Evolutionary conservation across 2,888 invertebrate species (phyloP), one percentile per base, ranked within the genome.

Genomic region (Meliscaeva auricollis): DNA sequence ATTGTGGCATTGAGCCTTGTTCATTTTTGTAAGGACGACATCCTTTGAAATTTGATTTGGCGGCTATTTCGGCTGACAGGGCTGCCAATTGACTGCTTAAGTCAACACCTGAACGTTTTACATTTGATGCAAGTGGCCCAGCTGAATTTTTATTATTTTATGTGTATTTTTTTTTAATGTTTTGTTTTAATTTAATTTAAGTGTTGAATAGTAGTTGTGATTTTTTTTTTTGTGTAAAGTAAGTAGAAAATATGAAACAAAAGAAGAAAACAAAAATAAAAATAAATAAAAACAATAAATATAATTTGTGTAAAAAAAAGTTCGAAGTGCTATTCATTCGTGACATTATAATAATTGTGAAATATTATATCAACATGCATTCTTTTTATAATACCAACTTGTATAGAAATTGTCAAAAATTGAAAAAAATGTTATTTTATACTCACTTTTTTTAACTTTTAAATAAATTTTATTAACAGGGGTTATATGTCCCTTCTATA

Each of bases 41-140:
- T 78, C 87, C 88, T 75, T 89, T 89, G 64, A 87, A 88, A 79
- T 88, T 88, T 26, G 88, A 87, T 77, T 88, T 88, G 20, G 88
- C 87, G 5, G 87, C 87, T 26, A 87, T 88, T 87, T 88, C 87
- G 15, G 87, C 88, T 8, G 88, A 87, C 11, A 88, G 60, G 3
- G 88, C 88, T 41, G 87, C 88, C 66, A 88, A 48, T 64, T 88
- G 88, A 87, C 79, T 88, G 69, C 32, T 87, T 22, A 88, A 48
- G 41, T 87, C 88, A 13, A 73, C 66, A 9, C 87, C 81, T 20
- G 74, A 35, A 44, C 80, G 81, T 66, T 87, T 88, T 17, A 77
- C 77, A 46, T 80, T 79, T 30, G 84, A 56, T 50, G 82, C 62
- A 48, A 76, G 68, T 56, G 84, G 82, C 38, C 87, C 87, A 78